Percentiles rank a stretch among this genome's conserved stretches.
phyloP scores from a whole-genome alignment of 2,888 invertebrate species.

The Adelognathus sp. region DNA sequence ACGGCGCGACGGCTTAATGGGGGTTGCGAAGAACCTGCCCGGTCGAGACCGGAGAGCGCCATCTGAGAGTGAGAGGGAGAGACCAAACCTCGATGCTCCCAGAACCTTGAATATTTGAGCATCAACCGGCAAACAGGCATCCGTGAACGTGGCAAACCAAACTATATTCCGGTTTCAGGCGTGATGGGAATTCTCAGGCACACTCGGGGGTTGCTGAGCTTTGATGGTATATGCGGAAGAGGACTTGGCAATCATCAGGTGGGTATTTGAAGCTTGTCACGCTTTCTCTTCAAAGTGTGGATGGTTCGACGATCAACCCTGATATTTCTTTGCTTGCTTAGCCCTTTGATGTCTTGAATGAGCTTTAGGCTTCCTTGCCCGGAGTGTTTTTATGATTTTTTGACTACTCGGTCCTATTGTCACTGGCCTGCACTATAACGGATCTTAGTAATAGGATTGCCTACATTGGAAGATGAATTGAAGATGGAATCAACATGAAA shows the following conservation, averaged over 20 bases:
- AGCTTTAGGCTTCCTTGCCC: too few species aligned
- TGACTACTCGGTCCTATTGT: too few species aligned
- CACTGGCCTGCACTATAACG: too few species aligned
- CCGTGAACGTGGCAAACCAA: background rate
- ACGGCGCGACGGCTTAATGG: slow-evolving; percentile 49
- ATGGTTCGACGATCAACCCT: background rate
- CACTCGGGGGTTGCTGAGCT: background rate
- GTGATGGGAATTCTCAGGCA: background rate
- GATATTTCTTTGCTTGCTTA: background rate
- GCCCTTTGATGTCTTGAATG: background rate
- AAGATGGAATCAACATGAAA: too few species aligned
- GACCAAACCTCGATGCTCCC: slow-evolving; percentile 42
- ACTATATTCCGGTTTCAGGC: background rate
- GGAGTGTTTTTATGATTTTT: too few species aligned
- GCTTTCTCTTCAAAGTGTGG: background rate
- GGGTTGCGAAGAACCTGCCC: slow-evolving; percentile 45
- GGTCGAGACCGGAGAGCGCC: too few species aligned
- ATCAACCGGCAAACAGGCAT: slow-evolving; percentile 1
- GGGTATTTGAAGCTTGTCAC: background rate
- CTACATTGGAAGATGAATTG: too few species aligned
- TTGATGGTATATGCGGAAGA: background rate
- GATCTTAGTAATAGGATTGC: too few species aligned
- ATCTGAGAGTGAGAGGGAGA: too few species aligned
- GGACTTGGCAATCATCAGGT: background rate
- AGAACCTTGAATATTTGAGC: slow-evolving; percentile 52